Percentiles rank a stretch among this genome's conserved stretches.
Conservation (phyloP, 1,140 invertebrate species). For the Solenopsis invicta region DNA sequence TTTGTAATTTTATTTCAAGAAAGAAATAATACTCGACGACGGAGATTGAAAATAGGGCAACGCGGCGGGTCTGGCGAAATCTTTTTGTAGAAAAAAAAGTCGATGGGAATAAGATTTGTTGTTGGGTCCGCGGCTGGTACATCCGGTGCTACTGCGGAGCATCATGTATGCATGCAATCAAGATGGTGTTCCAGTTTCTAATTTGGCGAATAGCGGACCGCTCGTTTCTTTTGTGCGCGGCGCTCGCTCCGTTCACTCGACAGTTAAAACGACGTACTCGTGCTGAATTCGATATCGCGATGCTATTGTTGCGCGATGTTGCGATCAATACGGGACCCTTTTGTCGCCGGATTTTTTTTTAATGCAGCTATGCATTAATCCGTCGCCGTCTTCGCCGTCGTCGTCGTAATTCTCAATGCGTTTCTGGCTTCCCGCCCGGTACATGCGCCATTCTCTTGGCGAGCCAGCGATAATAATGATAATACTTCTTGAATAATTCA, state of each 20-base stretch:
- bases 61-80: background rate
- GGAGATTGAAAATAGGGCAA: background rate
- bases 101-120: constrained; percentile 4
- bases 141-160: constrained; percentile 17
- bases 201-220: constrained; percentile 54
- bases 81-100: background rate
- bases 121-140: background rate
- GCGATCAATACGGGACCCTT: constrained; percentile 63
- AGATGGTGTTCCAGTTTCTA: constrained; percentile 56
- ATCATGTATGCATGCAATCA: constrained; percentile 35
- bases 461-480: background rate
- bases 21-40: background rate
- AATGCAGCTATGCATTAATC: constrained; percentile 24
- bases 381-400: background rate
- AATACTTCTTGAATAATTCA: background rate
- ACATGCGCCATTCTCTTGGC: constrained; percentile 3
- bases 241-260: background rate
- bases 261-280: constrained; percentile 50
- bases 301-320: constrained; percentile 43
- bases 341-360: constrained; percentile 13
- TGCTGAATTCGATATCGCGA: constrained; percentile 52
- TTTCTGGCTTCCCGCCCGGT: constrained; percentile 10
- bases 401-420: constrained; percentile 25
- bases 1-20: background rate
- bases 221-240: constrained; percentile 21